These are phyloP conservation scores for Caenorhabditis sulstoni DNA, from an alignment of 2,888 invertebrate genomes.

Conservation along the genomic window DNA sequence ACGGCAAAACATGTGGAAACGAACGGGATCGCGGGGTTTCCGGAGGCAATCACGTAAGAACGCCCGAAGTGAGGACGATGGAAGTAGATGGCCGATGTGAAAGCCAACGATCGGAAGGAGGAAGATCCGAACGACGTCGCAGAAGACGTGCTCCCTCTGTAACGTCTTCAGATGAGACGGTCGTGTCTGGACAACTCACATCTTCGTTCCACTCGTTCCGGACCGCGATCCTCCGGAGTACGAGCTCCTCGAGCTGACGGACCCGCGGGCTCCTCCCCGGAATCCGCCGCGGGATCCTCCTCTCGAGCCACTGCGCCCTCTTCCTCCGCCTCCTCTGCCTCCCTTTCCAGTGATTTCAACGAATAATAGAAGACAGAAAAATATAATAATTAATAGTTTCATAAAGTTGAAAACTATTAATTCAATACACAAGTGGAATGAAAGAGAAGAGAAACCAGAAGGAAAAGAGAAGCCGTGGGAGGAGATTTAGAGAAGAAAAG, in stretches of 20 bases:
- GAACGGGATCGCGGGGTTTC: background rate
- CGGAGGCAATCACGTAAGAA: background rate
- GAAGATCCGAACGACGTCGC: background rate
- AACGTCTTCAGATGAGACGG: background rate
- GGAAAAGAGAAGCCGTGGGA: no score
- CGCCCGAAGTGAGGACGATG: background rate
- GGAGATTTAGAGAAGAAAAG: no score
- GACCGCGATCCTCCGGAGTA: background rate
- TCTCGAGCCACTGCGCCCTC: background rate
- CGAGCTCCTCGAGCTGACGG: background rate
- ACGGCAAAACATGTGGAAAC: background rate
- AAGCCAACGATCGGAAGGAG: background rate
- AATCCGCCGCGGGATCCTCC: background rate
- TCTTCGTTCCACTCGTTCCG: background rate
- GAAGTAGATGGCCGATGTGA: background rate
- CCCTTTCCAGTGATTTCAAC: no score
- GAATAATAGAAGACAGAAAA: no score
- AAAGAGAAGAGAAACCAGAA: no score
- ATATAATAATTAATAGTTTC: no score
- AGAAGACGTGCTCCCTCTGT: background rate
- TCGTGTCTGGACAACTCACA: background rate
- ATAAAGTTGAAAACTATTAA: no score
- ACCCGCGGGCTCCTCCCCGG: background rate
- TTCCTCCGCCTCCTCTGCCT: background rate
- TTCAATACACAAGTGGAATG: no score